Evolutionary conservation across 2,113 vertebrate species (phyloP).

Genomic region (Anser cygnoides): DNA sequence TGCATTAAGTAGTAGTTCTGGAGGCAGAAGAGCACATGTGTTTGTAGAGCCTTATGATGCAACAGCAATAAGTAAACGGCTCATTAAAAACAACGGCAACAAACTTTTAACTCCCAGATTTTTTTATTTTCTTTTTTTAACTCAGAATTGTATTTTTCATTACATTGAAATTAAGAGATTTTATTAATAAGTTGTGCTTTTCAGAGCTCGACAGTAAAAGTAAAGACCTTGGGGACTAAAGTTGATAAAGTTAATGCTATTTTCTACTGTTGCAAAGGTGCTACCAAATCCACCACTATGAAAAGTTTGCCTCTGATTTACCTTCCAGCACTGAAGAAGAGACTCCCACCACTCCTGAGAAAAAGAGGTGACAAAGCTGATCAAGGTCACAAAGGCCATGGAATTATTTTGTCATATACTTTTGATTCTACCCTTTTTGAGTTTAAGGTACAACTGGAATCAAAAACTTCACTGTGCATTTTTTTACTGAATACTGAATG

Average conservation of each 20-base stretch:
- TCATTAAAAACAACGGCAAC: background rate
- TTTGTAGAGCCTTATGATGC: background rate
- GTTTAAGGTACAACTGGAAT: background rate
- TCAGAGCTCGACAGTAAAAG: background rate
- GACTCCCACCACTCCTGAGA: fast-evolving
- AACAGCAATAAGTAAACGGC: background rate
- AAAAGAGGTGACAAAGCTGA: background rate
- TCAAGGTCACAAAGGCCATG: background rate
- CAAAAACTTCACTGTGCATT: background rate
- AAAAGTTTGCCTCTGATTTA: background rate
- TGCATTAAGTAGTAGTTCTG: background rate
- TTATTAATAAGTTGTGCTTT: background rate
- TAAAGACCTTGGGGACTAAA: background rate
- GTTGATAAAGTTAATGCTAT: background rate
- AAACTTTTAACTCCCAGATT: background rate
- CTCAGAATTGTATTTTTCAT: background rate
- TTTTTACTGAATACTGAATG: background rate
- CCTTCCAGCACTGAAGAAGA: background rate
- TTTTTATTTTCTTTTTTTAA: background rate
- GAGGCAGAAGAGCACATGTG: background rate
- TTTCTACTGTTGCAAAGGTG: background rate
- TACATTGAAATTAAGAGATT: background rate
- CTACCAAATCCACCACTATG: background rate
- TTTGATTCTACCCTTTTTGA: background rate
- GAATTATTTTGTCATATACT: background rate